phyloP scores from a whole-genome alignment of 1,140 invertebrate genomes.

The Nomia melanderi region DNA sequence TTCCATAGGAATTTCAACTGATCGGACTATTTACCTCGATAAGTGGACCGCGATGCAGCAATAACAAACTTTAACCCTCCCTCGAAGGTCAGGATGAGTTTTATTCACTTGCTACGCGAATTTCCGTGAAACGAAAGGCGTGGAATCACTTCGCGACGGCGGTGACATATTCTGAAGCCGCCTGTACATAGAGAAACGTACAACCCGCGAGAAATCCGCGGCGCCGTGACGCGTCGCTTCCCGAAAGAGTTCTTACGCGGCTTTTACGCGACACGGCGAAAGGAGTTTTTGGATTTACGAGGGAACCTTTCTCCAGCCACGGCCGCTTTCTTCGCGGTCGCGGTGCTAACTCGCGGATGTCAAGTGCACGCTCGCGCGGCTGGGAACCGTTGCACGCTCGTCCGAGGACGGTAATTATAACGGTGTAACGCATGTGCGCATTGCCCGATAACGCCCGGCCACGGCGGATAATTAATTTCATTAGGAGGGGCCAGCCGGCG shows the following conservation, averaged over 20 bases:
- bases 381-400: constrained; percentile 18
- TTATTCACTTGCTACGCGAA: too few species aligned
- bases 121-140: too few species aligned
- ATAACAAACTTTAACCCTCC: too few species aligned
- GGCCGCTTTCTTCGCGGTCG: neutral
- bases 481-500: constrained; percentile 41
- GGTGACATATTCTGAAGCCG: too few species aligned
- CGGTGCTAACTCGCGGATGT: neutral
- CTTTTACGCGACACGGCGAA: constrained; percentile 22
- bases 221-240: neutral
- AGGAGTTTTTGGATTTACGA: constrained; percentile 17
- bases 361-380: constrained; percentile 25
- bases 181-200: too few species aligned
- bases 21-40: too few species aligned
- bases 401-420: constrained; percentile 34
- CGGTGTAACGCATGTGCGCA: constrained; percentile 22
- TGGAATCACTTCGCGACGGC: too few species aligned
- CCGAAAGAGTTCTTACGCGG: constrained; percentile 29
- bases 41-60: too few species aligned
- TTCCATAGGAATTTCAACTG: too few species aligned
- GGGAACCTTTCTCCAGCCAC: constrained; percentile 8
- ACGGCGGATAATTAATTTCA: constrained; percentile 61
- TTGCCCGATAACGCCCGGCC: constrained; percentile 13
- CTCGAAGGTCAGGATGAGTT: too few species aligned
- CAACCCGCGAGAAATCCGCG: neutral